phyloP scores from a whole-genome alignment of 35 echinoderm and acorn worm genomes.

The Apostichopus californicus region DNA sequence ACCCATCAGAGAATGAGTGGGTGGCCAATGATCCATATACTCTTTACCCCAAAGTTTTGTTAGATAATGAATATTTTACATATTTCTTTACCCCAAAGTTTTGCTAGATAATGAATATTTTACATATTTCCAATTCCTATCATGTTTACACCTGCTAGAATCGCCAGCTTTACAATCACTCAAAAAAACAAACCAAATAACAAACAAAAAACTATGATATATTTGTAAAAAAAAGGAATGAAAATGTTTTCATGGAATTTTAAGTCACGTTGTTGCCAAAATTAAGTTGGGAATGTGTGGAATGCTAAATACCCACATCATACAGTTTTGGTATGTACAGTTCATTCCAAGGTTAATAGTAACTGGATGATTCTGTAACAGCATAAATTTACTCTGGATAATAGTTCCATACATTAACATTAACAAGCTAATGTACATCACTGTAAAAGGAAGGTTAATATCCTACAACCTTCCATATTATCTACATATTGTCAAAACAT shows the following conservation, averaged over 20 bases:
- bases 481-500: no score
- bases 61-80: neutral
- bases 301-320: neutral
- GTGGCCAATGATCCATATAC: neutral
- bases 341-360: no score
- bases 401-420: no score
- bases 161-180: neutral
- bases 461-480: no score
- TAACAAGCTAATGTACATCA: no score
- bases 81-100: no score
- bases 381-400: no score
- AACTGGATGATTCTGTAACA: no score
- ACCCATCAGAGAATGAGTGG: neutral
- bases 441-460: no score
- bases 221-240: neutral
- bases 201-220: neutral
- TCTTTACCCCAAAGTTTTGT: neutral
- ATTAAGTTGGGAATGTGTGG: neutral
- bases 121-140: neutral
- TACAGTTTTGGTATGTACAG: no score
- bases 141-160: neutral
- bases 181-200: neutral
- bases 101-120: neutral
- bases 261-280: neutral
- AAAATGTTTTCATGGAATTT: neutral